phyloP scores from a whole-genome alignment of 2,888 invertebrate genomes.

The Miltochrista miniata region DNA sequence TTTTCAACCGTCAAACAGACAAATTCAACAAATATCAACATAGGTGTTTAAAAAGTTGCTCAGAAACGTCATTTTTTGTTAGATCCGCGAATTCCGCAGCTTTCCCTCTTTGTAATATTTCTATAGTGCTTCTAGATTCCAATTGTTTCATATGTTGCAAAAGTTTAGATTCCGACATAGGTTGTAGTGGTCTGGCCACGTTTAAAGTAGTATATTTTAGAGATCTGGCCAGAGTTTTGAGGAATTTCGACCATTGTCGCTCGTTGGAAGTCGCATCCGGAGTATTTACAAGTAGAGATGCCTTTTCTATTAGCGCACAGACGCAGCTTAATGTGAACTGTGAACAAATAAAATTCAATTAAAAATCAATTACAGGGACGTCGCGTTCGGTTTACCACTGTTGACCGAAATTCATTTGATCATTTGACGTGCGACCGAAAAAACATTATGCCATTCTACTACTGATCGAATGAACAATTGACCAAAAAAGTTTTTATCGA shows the following conservation, averaged over 20 bases:
- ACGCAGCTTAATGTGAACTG: conserved; percentile 73
- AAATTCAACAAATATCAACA: conserved; percentile 53
- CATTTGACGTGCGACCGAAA: too few species aligned
- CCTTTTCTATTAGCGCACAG: conserved; percentile 65
- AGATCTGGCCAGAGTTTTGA: conserved; percentile 76
- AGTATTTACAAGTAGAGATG: conserved; percentile 58
- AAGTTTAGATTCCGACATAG: conserved; percentile 51
- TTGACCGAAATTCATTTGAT: too few species aligned
- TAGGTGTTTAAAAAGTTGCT: conserved; percentile 63
- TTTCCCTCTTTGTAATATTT: conserved; percentile 70
- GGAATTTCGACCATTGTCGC: conserved; percentile 81
- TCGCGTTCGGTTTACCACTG: too few species aligned
- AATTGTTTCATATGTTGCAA: conserved; percentile 61
- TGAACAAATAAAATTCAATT: conserved; percentile 19
- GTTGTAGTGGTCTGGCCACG: conserved; percentile 58
- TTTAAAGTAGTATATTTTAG: conserved; percentile 59
- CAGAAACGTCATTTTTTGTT: conserved; percentile 62
- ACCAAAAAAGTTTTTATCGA: too few species aligned
- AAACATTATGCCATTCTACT: too few species aligned
- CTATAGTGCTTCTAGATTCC: conserved; percentile 67
- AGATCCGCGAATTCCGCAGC: conserved; percentile 67
- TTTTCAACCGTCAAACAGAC: background rate
- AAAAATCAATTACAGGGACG: too few species aligned
- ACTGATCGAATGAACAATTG: too few species aligned
- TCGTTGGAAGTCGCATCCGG: conserved; percentile 73